phyloP scores from a whole-genome alignment of 2,888 invertebrate genomes.

The Sicus ferrugineus region DNA sequence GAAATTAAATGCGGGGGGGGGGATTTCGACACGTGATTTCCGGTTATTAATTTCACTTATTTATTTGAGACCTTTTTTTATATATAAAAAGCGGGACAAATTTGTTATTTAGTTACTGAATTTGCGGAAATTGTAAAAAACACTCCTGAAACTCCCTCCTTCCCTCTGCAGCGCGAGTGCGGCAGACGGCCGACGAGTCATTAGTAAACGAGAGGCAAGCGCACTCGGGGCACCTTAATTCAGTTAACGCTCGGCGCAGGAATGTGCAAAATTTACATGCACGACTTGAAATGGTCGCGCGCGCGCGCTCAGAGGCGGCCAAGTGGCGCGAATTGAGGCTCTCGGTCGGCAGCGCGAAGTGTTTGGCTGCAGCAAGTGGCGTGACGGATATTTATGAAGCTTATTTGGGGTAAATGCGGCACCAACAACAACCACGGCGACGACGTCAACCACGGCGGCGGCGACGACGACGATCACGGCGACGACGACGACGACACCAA shows the following conservation, averaged over 20 bases:
- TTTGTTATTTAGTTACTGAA: too few species aligned
- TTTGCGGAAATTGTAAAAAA: too few species aligned
- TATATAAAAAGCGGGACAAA: too few species aligned
- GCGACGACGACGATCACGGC: background rate
- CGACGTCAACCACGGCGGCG: background rate
- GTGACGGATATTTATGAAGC: constrained; percentile 17
- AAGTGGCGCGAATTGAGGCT: background rate
- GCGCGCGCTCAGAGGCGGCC: background rate
- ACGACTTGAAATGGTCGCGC: too few species aligned
- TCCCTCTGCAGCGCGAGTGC: too few species aligned
- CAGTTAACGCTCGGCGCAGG: constrained; percentile 35
- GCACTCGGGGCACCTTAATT: too few species aligned
- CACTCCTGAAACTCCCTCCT: too few species aligned
- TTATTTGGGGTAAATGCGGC: background rate
- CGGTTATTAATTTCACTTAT: background rate
- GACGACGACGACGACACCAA: background rate
- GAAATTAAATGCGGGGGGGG: too few species aligned
- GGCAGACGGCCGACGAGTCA: too few species aligned
- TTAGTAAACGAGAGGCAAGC: too few species aligned
- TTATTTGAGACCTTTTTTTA: too few species aligned
- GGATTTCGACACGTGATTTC: too few species aligned
- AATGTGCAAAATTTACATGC: constrained; percentile 35
- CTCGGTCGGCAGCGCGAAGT: background rate
- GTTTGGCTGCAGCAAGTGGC: background rate
- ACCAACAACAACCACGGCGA: background rate